Evolutionary conservation across 2,888 invertebrate genomes (phyloP), one percentile per base, ranked within the genome.

Genomic region (Bursaphelenchus okinawaensis): DNA sequence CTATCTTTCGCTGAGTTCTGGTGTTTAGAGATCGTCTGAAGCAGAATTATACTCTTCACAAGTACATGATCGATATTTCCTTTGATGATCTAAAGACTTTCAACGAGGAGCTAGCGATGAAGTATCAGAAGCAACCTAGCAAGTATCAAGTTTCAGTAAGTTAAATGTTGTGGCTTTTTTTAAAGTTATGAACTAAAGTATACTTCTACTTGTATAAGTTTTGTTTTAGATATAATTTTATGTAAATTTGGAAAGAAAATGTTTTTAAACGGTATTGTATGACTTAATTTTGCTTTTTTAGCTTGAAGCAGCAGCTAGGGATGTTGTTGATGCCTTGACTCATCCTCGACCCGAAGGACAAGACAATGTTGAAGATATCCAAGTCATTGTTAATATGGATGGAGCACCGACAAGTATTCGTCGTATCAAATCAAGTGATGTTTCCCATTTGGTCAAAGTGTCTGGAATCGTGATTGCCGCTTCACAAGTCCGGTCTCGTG

Each of bases 271-370:
- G n/a, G n/a, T n/a, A n/a, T n/a, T n/a, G n/a, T n/a, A n/a, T n/a
- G n/a, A n/a, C n/a, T n/a, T 24, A 65, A 19, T 28, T n/a, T 8
- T 24, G 7, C 12, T 24, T 29, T 75, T 81, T 16, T 70, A 87
- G 86, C 90, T 98, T 83, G 98, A 98, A 85, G 94, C 94, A 84
- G 95, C 95, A 40, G 93, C 93, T 0, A 91, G 89, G 83, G 94
- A 95, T 84, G 90, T 94, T 55, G 96, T 92, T 0, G 95, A 96
- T 87, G 96, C 96, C 85, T 86, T 99, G 22, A 96, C 95, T 19
- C 88, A 90, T 12, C 95, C 96, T 0, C 87, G 95, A 64, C 91
- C 93, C 0, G 90, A 90, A 78, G 91, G 90, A 0, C 92, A 94
- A 77, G 91, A 93, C 77, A 88, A 89, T 67, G 87, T 95, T 40